Evolutionary conservation across 2,113 vertebrate genomes (phyloP), one percentile per base, ranked within the genome.

Genomic region (Panurus biarmicus): DNA sequence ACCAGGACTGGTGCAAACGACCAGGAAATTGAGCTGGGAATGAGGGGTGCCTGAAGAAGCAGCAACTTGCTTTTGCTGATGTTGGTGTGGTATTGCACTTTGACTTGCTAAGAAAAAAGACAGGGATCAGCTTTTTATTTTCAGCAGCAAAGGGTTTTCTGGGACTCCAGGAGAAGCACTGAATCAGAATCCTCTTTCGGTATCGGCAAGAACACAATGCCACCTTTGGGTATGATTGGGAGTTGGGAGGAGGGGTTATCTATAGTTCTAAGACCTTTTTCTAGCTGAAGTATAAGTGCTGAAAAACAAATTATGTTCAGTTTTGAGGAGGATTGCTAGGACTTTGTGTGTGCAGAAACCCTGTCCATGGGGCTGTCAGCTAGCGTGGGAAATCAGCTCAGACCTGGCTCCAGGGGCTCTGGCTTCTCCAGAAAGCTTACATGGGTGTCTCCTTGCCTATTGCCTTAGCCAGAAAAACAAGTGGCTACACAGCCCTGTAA

Each of bases 361-460:
- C 18, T 89, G 42, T n/a, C 65, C 21, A 2, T 0, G 2, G 31
- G 25, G 29, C 42, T 45, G 73, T 8, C 42, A 66, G 40, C 36
- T 23, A 12, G 14, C 2, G 0, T 1, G 7, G 38, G 29, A 16
- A 17, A 44, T 48, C 28, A 8, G 45, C 29, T 42, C 19, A 28
- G 33, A 24, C 8, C 36, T 3, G 1, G 61, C 17, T 14, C 21
- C n/a, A 33, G 35, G 33, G 42, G 7, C 14, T 64, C 42, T 4
- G 11, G n/a, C n/a, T 62, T 54, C 69, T 56, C 26, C 44, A 75
- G 62, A 92, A 44, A 18, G 5, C 18, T 85, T 33, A 12, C 7
- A 4, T 1, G 4, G 33, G 10, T 11, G 7, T 33, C 44, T 84
- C 29, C 57, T 75, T 1, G 2, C 25, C 14, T 48, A 66, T 56